phyloP scores from a whole-genome alignment of 2,797 vertebrate genomes.

The Pantherophis vulpinus region DNA sequence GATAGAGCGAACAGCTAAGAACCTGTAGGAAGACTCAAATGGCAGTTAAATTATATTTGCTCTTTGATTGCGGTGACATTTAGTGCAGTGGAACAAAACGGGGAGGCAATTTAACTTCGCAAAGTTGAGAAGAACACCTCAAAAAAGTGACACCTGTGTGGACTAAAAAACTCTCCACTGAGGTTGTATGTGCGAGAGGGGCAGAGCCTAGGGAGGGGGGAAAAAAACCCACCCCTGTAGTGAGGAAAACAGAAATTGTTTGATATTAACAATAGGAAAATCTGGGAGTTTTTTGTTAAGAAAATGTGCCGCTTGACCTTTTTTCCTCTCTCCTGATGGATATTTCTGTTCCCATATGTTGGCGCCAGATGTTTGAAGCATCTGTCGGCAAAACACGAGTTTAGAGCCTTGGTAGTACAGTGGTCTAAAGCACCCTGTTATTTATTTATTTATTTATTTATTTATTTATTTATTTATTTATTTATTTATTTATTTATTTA shows the following conservation, averaged over 20 bases:
- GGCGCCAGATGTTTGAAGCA: neutral
- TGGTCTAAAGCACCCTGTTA: no score
- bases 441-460: no score
- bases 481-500: no score
- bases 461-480: no score
- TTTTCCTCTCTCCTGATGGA: neutral
- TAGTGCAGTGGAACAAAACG: conserved; percentile 69
- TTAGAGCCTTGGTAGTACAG: neutral
- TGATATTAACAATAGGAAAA: conserved; percentile 49
- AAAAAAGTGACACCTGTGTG: conserved; percentile 53
- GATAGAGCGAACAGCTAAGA: conserved; percentile 67
- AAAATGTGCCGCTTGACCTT: neutral
- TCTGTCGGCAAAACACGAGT: neutral
- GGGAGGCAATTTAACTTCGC: conserved; percentile 61
- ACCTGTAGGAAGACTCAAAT: conserved; percentile 73
- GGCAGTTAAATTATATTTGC: conserved; percentile 78
- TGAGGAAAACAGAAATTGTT: conserved; percentile 16
- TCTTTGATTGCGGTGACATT: conserved; percentile 71
- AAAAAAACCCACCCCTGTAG: neutral
- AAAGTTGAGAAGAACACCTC: conserved; percentile 61
- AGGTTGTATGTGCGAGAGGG: neutral
- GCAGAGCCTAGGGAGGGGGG: neutral
- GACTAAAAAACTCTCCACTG: neutral
- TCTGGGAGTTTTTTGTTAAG: conserved; percentile 26
- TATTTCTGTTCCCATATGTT: neutral